phyloP scores from a whole-genome alignment of 2,797 vertebrate species.

The Pangasius sanitwongsei region DNA sequence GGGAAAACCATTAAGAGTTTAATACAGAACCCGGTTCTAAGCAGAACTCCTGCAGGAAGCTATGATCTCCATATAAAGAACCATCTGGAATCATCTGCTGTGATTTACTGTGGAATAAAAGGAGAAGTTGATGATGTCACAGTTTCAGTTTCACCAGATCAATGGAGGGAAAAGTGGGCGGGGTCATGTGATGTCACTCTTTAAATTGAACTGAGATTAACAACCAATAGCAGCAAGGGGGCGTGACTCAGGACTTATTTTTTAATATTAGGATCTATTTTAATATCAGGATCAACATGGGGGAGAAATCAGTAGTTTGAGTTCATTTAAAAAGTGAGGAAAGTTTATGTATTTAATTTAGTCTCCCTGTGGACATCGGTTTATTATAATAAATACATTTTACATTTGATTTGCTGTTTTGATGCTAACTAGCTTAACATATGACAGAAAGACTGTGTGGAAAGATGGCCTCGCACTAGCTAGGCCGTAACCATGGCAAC shows the following conservation, averaged over 20 bases:
- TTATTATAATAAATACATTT: background rate
- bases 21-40: background rate
- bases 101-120: background rate
- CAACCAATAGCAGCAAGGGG: background rate
- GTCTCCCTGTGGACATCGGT: background rate
- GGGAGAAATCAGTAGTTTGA: background rate
- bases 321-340: background rate
- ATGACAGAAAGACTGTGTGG: background rate
- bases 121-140: background rate
- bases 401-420: background rate
- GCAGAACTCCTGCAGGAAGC: background rate
- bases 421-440: background rate
- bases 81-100: background rate
- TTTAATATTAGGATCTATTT: too few species aligned
- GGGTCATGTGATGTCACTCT: background rate
- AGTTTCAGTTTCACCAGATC: background rate
- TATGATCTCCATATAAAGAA: background rate
- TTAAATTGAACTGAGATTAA: background rate
- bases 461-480: background rate
- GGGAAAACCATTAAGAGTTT: background rate
- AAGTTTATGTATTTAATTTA: background rate
- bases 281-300: background rate
- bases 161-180: background rate
- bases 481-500: background rate
- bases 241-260: background rate